Evolutionary conservation across 2,113 vertebrate species (phyloP).

Genomic region (Eublepharis macularius): DNA sequence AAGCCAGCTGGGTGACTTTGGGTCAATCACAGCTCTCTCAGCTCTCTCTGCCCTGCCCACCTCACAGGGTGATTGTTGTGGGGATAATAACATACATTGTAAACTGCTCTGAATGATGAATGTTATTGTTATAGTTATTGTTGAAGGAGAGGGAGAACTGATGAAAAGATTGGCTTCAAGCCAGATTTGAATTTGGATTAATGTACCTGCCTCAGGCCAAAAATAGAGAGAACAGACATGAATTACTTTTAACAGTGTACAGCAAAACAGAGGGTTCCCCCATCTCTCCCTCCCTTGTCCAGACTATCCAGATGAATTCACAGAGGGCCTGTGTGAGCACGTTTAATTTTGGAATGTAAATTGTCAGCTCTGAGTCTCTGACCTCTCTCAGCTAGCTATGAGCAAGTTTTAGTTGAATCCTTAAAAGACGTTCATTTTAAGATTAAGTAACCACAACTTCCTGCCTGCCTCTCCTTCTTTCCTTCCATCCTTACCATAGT

Average conservation of each 20-base stretch:
- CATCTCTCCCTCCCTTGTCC: background rate
- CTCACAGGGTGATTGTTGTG: too few species aligned
- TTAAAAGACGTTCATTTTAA: background rate
- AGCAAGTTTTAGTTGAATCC: background rate
- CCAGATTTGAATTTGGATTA: constrained; percentile 22
- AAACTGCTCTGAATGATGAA: too few species aligned
- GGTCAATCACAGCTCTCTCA: too few species aligned
- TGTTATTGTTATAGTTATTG: too few species aligned
- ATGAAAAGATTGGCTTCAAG: constrained; percentile 30
- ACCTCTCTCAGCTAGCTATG: background rate
- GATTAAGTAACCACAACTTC: background rate
- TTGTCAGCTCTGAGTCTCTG: background rate
- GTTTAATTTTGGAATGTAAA: constrained; percentile 13
- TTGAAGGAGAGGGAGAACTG: constrained; percentile 9
- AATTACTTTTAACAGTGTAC: background rate
- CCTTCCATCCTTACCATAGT: background rate
- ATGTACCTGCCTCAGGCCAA: background rate
- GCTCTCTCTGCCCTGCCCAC: too few species aligned
- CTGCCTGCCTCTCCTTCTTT: background rate
- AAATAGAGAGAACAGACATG: background rate
- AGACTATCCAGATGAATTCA: constrained; percentile 6
- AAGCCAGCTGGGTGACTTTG: too few species aligned
- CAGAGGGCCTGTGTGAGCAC: background rate
- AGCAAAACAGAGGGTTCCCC: background rate
- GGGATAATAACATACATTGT: too few species aligned